phyloP scores from a whole-genome alignment of 2,888 invertebrate genomes.

The Lydus trimaculatus region DNA sequence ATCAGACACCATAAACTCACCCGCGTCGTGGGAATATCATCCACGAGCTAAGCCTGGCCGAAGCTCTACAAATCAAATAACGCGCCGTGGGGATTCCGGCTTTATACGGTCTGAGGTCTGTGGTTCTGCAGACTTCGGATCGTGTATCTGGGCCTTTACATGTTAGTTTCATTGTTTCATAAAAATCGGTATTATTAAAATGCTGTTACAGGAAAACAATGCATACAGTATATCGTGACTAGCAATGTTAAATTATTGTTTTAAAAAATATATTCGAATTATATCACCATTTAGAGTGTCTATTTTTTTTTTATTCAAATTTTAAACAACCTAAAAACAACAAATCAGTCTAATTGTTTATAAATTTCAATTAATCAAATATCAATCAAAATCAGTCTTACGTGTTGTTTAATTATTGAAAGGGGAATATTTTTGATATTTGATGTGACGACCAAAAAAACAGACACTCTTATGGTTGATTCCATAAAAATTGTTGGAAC shows the following conservation, averaged over 20 bases:
- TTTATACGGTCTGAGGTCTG: no score
- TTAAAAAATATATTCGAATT: background rate
- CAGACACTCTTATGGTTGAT: background rate
- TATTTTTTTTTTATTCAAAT: background rate
- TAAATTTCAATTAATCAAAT: background rate
- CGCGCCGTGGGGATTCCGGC: no score
- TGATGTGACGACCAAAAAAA: background rate
- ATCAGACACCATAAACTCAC: no score
- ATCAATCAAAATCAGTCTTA: slow-evolving; percentile 7
- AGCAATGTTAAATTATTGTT: background rate
- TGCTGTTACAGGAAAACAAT: background rate
- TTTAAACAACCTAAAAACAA: background rate
- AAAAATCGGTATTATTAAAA: background rate
- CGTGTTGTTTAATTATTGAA: background rate
- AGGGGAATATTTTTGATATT: background rate
- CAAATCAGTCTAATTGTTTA: background rate
- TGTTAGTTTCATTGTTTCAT: background rate
- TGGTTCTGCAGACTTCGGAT: no score
- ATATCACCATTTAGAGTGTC: background rate
- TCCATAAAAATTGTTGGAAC: background rate
- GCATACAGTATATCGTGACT: slow-evolving; percentile 8
- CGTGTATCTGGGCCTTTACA: no score
- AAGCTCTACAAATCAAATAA: no score
- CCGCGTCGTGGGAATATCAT: no score
- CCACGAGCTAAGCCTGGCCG: no score